Base-by-base conservation (phyloP, 2,888 invertebrate species). In the Parochlus steinenii region DNA sequence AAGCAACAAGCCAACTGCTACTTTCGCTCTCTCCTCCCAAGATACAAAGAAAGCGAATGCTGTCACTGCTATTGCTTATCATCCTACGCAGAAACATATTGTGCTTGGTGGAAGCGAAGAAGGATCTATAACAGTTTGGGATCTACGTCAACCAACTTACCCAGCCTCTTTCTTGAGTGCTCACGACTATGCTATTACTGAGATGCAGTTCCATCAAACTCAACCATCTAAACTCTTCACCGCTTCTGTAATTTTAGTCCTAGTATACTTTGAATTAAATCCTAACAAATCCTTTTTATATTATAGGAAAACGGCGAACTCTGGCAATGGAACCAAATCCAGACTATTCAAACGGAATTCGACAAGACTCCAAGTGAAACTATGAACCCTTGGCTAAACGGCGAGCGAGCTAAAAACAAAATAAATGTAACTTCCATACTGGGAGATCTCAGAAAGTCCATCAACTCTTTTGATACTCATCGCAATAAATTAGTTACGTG, bases 61-160 rank as follows among this genome's bases (percentile, higher is more conserved):
- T 32, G 77, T 80, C 1, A 79, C 76, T 2, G 76, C 80, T 50
- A 64, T 90, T 30, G 67, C 75, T 12, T 73, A 72, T 45, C 89
- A 92, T 57, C 90, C 90, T 0, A 83, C 82, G 8, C 89, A 92
- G 49, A 72, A 78, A 1, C 87, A 92, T 52, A 72, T 90, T 20
- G 64, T 76, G 11, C 55, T 87, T 0, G 82, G 85, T 2, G 92
- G 90, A 19, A 79, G 79, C 40, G 82, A 86, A 48, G 82, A 86
- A 43, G 90, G 90, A 1, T 71, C 81, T 2, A 56, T 92, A 18
- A 82, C 85, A 0, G 73, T 89, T 2, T 92, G 90, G 89, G 92
- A 92, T 57, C 60, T 92, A 42, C 65, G 90, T 16, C 76, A 85
- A 47, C 78, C 82, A 39, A 72, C 74, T 3, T 82, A 73, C 51